These are phyloP conservation scores for Gracilinanus agilis DNA, from an alignment of 2,113 vertebrate species.

Conservation along the genomic window DNA sequence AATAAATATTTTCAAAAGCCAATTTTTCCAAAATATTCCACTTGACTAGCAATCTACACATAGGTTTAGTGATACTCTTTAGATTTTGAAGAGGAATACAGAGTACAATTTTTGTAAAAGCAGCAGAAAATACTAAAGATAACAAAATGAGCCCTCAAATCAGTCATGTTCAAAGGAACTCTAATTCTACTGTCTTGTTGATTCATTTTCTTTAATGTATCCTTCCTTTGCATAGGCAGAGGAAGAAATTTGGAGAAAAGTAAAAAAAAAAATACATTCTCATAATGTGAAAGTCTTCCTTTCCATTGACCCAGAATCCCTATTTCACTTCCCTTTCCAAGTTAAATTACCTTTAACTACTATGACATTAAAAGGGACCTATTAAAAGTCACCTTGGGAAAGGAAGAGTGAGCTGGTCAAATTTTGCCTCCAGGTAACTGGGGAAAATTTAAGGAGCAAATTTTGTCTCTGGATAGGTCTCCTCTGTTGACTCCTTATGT, in stretches of 20 bases:
- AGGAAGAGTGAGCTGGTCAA: conserved; percentile 54
- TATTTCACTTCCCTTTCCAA: conserved; percentile 46
- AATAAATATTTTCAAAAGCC: conserved; percentile 53
- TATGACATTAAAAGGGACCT: conserved; percentile 62
- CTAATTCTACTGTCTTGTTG: conserved; percentile 44
- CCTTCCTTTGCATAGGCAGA: conserved; percentile 48
- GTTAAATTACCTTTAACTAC: conserved; percentile 65
- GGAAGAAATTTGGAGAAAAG: conserved; percentile 36
- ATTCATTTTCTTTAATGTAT: conserved; percentile 43
- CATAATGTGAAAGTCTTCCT: conserved; percentile 51
- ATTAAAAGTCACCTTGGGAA: conserved; percentile 69
- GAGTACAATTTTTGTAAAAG: conserved; percentile 61
- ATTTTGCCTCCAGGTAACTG: conserved; percentile 59
- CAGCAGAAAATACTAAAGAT: conserved; percentile 49
- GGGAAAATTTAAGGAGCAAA: conserved; percentile 40
- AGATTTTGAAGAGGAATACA: background rate
- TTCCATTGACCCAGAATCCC: conserved; percentile 12
- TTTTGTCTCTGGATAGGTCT: conserved; percentile 59
- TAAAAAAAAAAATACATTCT: conserved; percentile 65
- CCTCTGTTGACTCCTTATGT: conserved; percentile 67
- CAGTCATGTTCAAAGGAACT: conserved; percentile 32
- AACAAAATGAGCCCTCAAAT: conserved; percentile 49
- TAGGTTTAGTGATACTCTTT: conserved; percentile 57
- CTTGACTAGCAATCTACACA: conserved; percentile 53
- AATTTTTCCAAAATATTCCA: conserved; percentile 30